A percentile compares a stretch with the other conserved stretches of the same genome.
phyloP scores from a whole-genome alignment of 2,797 vertebrate species.

The Rhodeus uyekii region DNA sequence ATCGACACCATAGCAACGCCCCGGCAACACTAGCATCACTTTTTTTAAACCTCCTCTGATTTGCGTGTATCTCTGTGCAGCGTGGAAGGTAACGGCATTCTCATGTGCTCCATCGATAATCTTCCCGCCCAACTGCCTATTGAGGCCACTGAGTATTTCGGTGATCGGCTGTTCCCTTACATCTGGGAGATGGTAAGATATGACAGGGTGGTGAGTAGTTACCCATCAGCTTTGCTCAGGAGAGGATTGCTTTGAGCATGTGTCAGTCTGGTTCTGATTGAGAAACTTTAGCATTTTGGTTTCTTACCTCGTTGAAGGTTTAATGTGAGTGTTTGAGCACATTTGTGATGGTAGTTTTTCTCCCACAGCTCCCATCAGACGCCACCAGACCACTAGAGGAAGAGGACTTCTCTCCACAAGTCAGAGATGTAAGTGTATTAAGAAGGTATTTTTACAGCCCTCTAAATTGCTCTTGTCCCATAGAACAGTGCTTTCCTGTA shows the following conservation, averaged over 20 bases:
- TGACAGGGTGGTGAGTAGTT: background rate
- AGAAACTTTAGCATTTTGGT: background rate
- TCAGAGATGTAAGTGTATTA: conserved; percentile 87
- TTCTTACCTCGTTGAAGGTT: background rate
- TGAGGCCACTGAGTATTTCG: conserved; percentile 96
- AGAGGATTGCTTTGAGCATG: conserved; percentile 47
- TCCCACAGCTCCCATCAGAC: conserved; percentile 80
- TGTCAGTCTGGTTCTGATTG: background rate
- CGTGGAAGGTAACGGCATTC: conserved; percentile 92
- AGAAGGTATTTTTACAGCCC: background rate
- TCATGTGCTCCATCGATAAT: conserved; percentile 99
- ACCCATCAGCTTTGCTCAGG: conserved; percentile 44
- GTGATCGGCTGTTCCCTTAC: conserved; percentile 92
- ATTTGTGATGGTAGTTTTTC: background rate
- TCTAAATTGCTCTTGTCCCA: background rate
- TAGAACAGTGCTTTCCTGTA: background rate
- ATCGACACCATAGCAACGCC: background rate
- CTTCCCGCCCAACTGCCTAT: conserved; percentile 96
- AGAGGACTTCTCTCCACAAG: conserved; percentile 88
- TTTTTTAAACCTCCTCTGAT: background rate
- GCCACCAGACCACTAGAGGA: conserved; percentile 85
- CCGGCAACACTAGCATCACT: too few species aligned
- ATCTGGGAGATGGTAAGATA: conserved; percentile 96
- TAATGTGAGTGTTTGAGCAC: background rate
- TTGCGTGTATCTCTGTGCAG: conserved; percentile 65